Base-by-base conservation (phyloP, 92 coral and sea anemone species). In the Ricordea florida region DNA sequence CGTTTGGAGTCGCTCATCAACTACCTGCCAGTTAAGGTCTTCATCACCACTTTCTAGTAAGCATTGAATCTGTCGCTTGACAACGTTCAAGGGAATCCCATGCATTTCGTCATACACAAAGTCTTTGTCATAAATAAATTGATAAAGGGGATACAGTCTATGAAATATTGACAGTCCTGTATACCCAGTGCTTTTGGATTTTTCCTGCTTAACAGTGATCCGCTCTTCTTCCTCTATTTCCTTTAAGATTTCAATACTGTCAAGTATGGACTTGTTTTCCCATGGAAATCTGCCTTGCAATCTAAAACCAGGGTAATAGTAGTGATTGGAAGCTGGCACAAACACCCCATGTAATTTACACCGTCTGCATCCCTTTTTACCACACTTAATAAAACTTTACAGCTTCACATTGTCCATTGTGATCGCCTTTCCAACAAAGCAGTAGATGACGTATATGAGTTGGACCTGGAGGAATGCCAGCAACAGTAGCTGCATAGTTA, bases 341-440 rank as follows among this genome's bases (percentile, higher is more conserved):
- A 56, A 85, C 51, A 50, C 64, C 0, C 76, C 82, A 78, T 71
- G 57, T 20, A 71, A 17, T 0, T 77, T 51, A 53, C 85, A 84
- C 32, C 85, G 62, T 30, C 90, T 69, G 49, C 89, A 84, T 40
- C 80, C 80, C 58, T 38, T 37, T 62, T 85, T 85, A 23, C 90
- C 90, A 71, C 85, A 72, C 65, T 79, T 79, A 29, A 85, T 79
- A 43, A 85, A n/a, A 85, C 55, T 85, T 85, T 30, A 85, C 90
- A 25, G 50, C 85, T 48, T 85, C 90, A 71, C 78, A 78, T 25
- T 85, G 90, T 15, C 76, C 90, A 56, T 46, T 46, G 62, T 78
- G 90, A 57, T 79, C 90, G 23, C 90, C 90, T 25, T 47, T 78
- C 85, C 90, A 85, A 57, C 90, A 85, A 18, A 85, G 73, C 36